Percentiles rank a stretch among this genome's conserved stretches.
These are phyloP conservation scores for Unio delphinus DNA, from an alignment of 2,888 invertebrate genomes.

Conservation along the genomic window DNA sequence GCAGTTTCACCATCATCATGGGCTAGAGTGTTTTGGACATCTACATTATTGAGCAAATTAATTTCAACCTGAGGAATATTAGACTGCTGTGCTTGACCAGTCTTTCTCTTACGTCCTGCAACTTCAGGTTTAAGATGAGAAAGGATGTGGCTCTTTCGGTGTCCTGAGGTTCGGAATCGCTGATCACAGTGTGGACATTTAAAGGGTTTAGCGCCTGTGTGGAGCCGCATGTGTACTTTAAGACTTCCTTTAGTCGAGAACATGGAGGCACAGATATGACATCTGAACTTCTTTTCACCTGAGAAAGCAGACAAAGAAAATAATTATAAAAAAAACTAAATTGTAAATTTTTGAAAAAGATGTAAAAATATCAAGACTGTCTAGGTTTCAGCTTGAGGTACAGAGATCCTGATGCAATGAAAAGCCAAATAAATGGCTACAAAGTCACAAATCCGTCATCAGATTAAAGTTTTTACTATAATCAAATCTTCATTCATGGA, in stretches of 20 bases:
- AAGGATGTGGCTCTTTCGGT: constrained; percentile 78
- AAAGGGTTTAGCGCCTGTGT: constrained; percentile 83
- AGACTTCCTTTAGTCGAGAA: constrained; percentile 72
- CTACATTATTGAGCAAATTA: constrained; percentile 16
- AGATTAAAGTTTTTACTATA: no score
- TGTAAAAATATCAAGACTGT: no score
- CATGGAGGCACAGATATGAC: constrained; percentile 70
- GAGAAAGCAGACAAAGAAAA: constrained; percentile 13
- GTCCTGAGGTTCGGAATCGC: constrained; percentile 79
- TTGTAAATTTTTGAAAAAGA: no score
- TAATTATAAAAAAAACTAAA: not conserved
- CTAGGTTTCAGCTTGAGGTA: no score
- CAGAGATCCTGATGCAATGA: no score
- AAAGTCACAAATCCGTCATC: no score
- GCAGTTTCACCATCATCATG: constrained; percentile 7
- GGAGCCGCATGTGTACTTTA: constrained; percentile 72
- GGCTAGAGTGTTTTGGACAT: constrained; percentile 1
- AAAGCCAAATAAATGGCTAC: no score
- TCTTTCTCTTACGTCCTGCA: constrained; percentile 21
- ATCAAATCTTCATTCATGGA: no score
- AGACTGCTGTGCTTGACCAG: constrained; percentile 14
- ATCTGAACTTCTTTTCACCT: constrained; percentile 69
- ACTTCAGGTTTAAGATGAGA: constrained; percentile 72
- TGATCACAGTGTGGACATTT: constrained; percentile 86
- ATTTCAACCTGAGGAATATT: constrained; percentile 18